Conservation (phyloP, 2,888 invertebrate species). For the Aphrophora alni region DNA sequence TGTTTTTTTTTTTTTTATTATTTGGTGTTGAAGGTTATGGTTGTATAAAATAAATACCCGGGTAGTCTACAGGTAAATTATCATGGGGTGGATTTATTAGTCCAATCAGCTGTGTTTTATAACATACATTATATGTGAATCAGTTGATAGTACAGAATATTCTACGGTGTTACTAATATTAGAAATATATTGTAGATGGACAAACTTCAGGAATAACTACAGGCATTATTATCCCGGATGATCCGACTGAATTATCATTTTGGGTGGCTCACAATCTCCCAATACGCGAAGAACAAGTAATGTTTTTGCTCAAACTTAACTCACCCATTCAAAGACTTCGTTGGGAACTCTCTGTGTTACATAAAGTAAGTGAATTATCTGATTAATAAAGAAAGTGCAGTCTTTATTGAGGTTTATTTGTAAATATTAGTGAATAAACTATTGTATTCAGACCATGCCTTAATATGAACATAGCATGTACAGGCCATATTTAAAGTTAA, state of each 20-base stretch:
- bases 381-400: no score
- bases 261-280: conserved; percentile 83
- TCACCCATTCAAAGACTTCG: conserved; percentile 71
- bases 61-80: no score
- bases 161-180: no score
- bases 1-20: no score
- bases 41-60: no score
- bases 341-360: conserved; percentile 62
- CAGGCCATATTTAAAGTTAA: no score
- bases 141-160: no score
- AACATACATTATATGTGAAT: no score
- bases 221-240: conserved; percentile 62
- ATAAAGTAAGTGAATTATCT: conserved; percentile 55
- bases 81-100: no score
- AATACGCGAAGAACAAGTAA: conserved; percentile 67
- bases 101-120: no score
- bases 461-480: background rate
- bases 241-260: conserved; percentile 75
- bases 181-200: background rate
- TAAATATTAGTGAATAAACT: conserved; percentile 29
- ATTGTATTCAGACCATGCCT: background rate
- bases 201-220: background rate
- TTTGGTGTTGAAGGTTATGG: no score
- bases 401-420: no score
- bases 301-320: conserved; percentile 69